phyloP scores from a whole-genome alignment of 2,113 vertebrate genomes.

The Lota lota region DNA sequence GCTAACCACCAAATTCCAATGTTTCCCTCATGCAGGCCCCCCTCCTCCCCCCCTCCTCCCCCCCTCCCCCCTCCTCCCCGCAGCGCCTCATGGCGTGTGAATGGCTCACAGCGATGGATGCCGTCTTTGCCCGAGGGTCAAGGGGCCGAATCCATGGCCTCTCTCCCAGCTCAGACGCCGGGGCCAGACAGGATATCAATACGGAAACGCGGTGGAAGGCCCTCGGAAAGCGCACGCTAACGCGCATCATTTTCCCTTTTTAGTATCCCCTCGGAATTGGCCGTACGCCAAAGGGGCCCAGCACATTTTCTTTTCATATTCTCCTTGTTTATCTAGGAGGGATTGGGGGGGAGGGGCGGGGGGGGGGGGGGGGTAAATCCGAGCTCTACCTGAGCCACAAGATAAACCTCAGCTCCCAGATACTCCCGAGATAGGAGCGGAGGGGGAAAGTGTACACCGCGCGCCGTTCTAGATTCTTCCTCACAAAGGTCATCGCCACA shows the following conservation, averaged over 20 bases:
- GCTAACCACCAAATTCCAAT: constrained; percentile 65
- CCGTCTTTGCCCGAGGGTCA: constrained; percentile 47
- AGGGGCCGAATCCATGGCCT: constrained; percentile 64
- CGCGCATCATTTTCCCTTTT: constrained; percentile 38
- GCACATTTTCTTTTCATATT: constrained; percentile 55
- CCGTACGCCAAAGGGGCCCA: constrained; percentile 33
- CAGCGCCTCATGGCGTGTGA: constrained; percentile 57
- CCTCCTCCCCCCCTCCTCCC: constrained; percentile 13
- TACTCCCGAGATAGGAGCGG: too few relatives aligned
- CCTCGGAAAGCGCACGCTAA: constrained; percentile 44
- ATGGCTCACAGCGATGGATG: constrained; percentile 67
- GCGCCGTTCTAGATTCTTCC: too few relatives aligned
- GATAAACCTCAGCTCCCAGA: background rate
- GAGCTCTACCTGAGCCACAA: constrained; percentile 19
- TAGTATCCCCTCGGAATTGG: constrained; percentile 39
- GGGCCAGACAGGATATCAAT: constrained; percentile 67
- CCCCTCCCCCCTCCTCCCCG: constrained; percentile 21
- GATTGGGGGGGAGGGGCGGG: constrained; percentile 2
- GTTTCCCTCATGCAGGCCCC: constrained; percentile 56
- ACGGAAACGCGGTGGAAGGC: constrained; percentile 60
- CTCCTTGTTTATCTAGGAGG: constrained; percentile 53
- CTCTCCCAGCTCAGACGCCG: constrained; percentile 61
- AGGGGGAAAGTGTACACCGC: too few relatives aligned
- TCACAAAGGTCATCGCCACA: too few relatives aligned
- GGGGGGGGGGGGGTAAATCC: constrained; percentile 22